These are phyloP conservation scores for Adrianichthys oophorus DNA, from an alignment of 2,797 vertebrate genomes.

Conservation along the genomic window DNA sequence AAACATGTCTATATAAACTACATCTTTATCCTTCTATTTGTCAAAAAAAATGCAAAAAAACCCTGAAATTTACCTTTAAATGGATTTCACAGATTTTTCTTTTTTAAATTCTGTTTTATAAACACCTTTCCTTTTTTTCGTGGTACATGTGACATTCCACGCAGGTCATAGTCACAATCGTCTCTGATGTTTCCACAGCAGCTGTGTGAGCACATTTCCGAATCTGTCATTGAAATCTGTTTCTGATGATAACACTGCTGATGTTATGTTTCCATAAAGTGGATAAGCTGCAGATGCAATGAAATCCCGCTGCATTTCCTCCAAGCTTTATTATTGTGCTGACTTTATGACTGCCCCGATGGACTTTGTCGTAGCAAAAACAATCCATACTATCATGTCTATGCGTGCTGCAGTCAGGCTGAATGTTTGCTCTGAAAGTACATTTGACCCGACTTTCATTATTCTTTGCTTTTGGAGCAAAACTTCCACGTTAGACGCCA, in stretches of 20 bases:
- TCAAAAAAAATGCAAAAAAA: too few species aligned
- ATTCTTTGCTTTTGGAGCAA: conserved; percentile 23
- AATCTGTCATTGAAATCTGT: conserved; percentile 28
- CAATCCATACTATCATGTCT: conserved; percentile 39
- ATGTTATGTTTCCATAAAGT: conserved; percentile 29
- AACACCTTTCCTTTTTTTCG: too few species aligned
- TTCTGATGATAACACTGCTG: conserved; percentile 27
- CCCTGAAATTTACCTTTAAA: too few species aligned
- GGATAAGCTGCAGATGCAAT: conserved; percentile 29
- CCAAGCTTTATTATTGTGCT: conserved; percentile 45
- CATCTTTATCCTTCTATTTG: too few species aligned
- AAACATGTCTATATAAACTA: too few species aligned
- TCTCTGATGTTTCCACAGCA: not conserved
- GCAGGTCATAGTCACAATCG: not conserved
- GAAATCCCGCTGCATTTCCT: conserved; percentile 32
- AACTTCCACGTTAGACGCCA: conserved; percentile 18
- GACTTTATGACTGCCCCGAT: conserved; percentile 44
- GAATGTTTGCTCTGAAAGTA: conserved; percentile 7
- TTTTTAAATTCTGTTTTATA: too few species aligned
- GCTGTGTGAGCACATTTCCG: not conserved
- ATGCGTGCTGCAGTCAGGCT: conserved; percentile 21
- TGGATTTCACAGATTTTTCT: too few species aligned
- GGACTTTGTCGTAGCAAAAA: conserved; percentile 40
- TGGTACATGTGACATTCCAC: not conserved
- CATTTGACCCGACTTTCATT: conserved; percentile 37